These are phyloP conservation scores for Heliocidaris tuberculata DNA, from an alignment of 35 echinoderm and acorn worm species.

Conservation along the genomic window DNA sequence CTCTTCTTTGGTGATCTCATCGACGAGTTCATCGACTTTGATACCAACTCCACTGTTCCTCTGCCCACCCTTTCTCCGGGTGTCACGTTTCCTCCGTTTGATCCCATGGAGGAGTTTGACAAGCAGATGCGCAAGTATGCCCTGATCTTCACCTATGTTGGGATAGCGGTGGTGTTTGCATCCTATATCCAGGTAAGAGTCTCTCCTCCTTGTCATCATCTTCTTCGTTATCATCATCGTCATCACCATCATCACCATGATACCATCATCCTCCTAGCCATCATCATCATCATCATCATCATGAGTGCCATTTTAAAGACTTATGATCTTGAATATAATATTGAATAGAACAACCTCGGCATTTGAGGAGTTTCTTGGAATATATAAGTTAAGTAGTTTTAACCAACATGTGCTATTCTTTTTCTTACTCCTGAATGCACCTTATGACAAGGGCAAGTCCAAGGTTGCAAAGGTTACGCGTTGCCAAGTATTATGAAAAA, in stretches of 20 bases:
- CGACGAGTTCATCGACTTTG: conserved; percentile 58
- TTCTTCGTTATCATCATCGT: neutral
- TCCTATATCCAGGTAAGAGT: conserved; percentile 62
- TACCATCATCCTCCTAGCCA: neutral
- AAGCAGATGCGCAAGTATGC: conserved; percentile 59
- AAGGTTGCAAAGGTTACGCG: too few species aligned
- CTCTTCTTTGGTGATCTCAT: conserved; percentile 82
- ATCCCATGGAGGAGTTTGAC: conserved; percentile 43
- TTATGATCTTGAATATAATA: too few species aligned
- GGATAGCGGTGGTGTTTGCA: conserved; percentile 62
- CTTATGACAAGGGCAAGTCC: too few species aligned
- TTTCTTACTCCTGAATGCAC: too few species aligned
- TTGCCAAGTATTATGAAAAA: too few species aligned
- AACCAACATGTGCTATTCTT: too few species aligned
- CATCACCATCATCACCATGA: neutral
- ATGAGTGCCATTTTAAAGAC: neutral
- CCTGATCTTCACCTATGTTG: conserved; percentile 72
- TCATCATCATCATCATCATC: neutral
- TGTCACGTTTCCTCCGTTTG: neutral
- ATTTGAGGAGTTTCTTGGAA: too few species aligned
- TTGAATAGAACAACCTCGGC: too few species aligned
- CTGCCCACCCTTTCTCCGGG: neutral
- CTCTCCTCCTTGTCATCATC: neutral
- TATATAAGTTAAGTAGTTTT: too few species aligned
- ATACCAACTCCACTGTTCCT: neutral